Percentiles rank a stretch among this genome's conserved stretches.
Evolutionary conservation across 2,797 vertebrate species (phyloP).

Genomic region (Lophius americanus): DNA sequence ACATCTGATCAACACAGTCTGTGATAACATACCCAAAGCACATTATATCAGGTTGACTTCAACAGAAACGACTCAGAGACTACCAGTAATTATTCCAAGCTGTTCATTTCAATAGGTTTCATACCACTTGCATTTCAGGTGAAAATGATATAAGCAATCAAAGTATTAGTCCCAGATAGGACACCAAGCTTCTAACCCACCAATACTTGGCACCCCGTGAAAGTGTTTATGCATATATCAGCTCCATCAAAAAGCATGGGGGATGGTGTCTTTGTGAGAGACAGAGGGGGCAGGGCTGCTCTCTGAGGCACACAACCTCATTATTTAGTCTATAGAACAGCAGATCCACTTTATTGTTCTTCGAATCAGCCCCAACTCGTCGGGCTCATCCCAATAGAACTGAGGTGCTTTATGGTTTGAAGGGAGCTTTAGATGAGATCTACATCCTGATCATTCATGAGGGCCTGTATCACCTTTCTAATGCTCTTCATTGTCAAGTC

Average conservation of each 20-base stretch:
- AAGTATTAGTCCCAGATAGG: conserved; percentile 58
- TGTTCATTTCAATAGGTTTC: conserved; percentile 32
- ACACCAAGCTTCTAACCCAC: conserved; percentile 56
- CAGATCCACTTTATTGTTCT: conserved; percentile 86
- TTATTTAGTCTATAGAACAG: conserved; percentile 86
- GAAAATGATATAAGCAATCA: conserved; percentile 55
- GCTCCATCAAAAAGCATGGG: conserved; percentile 80
- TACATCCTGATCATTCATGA: conserved; percentile 63
- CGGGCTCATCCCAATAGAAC: conserved; percentile 68
- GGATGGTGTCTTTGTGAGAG: conserved; percentile 74
- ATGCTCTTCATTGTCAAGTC: conserved; percentile 57
- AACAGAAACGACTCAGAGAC: conserved; percentile 31
- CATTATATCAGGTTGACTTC: conserved; percentile 34
- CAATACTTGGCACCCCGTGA: conserved; percentile 77
- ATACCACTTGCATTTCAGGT: conserved; percentile 40
- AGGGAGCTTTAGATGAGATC: conserved; percentile 53
- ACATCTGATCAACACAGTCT: conserved; percentile 45
- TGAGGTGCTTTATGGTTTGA: conserved; percentile 58
- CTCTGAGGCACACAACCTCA: conserved; percentile 84
- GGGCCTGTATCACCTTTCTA: conserved; percentile 44
- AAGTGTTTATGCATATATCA: conserved; percentile 85
- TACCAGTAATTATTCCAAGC: conserved; percentile 35
- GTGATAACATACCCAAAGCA: conserved; percentile 24
- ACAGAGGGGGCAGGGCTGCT: conserved; percentile 48
- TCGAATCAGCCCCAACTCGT: conserved; percentile 80